Evolutionary conservation across 2,797 vertebrate genomes (phyloP).

Genomic region (Eremophila alpestris): DNA sequence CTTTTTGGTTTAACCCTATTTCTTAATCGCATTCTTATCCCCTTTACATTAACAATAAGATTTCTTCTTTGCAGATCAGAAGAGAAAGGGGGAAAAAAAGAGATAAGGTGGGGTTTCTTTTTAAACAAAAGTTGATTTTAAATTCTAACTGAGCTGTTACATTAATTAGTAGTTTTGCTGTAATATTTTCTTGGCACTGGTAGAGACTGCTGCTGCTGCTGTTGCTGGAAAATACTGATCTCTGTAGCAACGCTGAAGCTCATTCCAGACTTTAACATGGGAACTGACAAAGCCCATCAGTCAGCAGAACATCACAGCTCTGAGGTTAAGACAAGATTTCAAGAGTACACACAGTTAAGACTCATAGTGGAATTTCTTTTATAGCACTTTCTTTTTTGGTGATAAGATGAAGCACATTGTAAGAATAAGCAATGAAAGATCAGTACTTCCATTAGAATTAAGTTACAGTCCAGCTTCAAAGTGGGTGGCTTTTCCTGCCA

Average conservation of each 20-base stretch:
- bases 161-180: conserved; percentile 69
- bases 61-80: conserved; percentile 45
- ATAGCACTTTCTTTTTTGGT: not conserved
- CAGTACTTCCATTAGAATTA: not conserved
- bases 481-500: not conserved
- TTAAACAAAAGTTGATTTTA: conserved; percentile 64
- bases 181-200: conserved; percentile 48
- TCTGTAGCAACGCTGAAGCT: conserved; percentile 25
- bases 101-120: conserved; percentile 2
- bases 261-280: conserved; percentile 42
- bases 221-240: conserved; percentile 56
- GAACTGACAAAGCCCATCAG: conserved; percentile 60
- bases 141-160: conserved; percentile 49
- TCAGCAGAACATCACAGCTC: conserved; percentile 51
- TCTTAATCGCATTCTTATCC: conserved; percentile 46
- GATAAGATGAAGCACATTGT: not conserved
- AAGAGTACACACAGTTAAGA: not conserved
- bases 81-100: not conserved
- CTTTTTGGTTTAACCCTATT: conserved; percentile 74
- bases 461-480: not conserved
- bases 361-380: conserved; percentile 22
- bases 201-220: conserved; percentile 41
- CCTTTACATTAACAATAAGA: conserved; percentile 49
- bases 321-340: conserved; percentile 44
- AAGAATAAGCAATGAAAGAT: not conserved